A percentile compares a stretch with the other conserved stretches of the same genome.
These are phyloP conservation scores for Pangasius macronema DNA, from an alignment of 2,797 vertebrate species.

Conservation along the genomic window DNA sequence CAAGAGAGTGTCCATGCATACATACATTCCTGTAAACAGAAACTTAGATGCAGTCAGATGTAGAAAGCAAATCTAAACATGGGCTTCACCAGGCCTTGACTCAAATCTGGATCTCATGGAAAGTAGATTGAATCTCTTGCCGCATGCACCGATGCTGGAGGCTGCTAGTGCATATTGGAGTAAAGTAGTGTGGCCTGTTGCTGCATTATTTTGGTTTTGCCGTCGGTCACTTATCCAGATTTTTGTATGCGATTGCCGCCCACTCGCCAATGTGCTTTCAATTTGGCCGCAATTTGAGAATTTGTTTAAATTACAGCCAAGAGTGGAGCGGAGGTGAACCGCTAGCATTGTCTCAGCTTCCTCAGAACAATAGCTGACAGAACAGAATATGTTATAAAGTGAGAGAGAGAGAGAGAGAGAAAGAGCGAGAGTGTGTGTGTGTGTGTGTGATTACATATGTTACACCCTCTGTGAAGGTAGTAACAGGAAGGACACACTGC, in stretches of 20 bases:
- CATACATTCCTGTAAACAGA: conserved; percentile 5
- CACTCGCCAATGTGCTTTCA: conserved; percentile 82
- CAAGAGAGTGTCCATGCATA: conserved; percentile 15
- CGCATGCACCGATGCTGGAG: conserved; percentile 11
- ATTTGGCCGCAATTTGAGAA: conserved; percentile 85
- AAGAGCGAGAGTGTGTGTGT: not conserved
- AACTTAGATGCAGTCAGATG: not conserved
- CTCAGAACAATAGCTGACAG: conserved; percentile 12
- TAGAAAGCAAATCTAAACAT: conserved; percentile 14
- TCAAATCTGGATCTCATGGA: conserved; percentile 40
- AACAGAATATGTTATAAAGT: not conserved
- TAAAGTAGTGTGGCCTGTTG: conserved; percentile 44
- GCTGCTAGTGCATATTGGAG: conserved; percentile 1
- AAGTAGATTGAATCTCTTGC: conserved; percentile 31
- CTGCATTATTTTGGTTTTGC: conserved; percentile 69
- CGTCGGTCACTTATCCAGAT: conserved; percentile 77
- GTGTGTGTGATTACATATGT: conserved; percentile 36
- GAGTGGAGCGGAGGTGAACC: conserved; percentile 65
- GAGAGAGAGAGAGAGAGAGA: not conserved
- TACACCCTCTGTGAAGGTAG: not conserved
- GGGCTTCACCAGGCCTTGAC: conserved; percentile 22
- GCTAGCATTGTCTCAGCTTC: conserved; percentile 77
- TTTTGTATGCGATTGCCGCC: conserved; percentile 76
- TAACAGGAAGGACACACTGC: conserved; percentile 36
- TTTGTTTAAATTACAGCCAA: conserved; percentile 83